phyloP scores from a whole-genome alignment of 1,140 invertebrate genomes.

The Pachyrhynchus sulphureomaculatus region DNA sequence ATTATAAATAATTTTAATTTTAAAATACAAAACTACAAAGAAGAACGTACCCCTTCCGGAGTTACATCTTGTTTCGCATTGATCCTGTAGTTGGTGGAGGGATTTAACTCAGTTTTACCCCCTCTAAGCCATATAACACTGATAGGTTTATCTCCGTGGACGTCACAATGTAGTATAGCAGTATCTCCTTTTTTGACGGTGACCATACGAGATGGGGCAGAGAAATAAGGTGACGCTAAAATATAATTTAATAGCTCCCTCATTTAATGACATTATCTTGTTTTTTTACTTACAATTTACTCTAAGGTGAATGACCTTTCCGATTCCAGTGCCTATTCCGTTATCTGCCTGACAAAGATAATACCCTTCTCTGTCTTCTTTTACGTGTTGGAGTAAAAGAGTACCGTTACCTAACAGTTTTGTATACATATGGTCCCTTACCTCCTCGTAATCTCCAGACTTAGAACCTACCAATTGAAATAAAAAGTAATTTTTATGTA shows the following conservation, averaged over 20 bases:
- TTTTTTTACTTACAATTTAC: constrained; percentile 72
- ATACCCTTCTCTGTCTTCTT: constrained; percentile 75
- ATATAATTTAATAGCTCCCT: constrained; percentile 16
- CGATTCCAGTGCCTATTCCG: constrained; percentile 75
- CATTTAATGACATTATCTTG: too few relatives aligned
- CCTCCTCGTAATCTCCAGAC: constrained; percentile 73
- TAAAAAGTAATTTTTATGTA: too few relatives aligned
- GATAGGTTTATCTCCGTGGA: constrained; percentile 81
- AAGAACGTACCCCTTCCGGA: constrained; percentile 59
- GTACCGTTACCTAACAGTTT: constrained; percentile 71
- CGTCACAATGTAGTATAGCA: constrained; percentile 72
- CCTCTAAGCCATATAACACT: constrained; percentile 74
- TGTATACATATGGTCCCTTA: constrained; percentile 68
- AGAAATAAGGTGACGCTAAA: constrained; percentile 71
- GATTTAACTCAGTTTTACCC: constrained; percentile 67
- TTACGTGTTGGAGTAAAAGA: constrained; percentile 69
- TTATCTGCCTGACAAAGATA: constrained; percentile 85
- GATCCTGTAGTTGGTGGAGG: constrained; percentile 67
- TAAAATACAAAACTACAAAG: too few relatives aligned
- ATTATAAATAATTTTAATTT: too few relatives aligned
- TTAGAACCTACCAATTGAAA: constrained; percentile 71
- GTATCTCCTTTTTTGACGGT: constrained; percentile 75
- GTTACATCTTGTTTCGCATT: constrained; percentile 69
- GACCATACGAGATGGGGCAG: constrained; percentile 65
- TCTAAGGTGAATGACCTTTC: constrained; percentile 73